phyloP scores from a whole-genome alignment of 1,140 invertebrate genomes.

The Pseudomyrmex cubaensis region DNA sequence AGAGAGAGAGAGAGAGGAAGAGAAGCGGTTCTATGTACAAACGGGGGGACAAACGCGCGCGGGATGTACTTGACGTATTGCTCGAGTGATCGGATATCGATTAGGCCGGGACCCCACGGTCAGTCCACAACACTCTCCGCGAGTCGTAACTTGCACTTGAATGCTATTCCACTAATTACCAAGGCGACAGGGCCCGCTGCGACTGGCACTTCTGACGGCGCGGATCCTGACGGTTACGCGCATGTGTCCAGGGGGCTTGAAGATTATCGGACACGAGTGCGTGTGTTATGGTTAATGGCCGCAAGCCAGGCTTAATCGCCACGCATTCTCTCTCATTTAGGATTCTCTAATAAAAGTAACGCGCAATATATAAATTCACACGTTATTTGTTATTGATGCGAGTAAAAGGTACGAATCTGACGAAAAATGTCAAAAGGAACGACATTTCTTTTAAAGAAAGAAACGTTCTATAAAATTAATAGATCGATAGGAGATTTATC shows the following conservation, averaged over 20 bases:
- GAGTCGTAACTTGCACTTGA: slow-evolving; percentile 80
- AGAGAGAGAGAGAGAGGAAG: not conserved
- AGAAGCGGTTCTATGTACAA: slow-evolving; percentile 16
- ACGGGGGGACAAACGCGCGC: slow-evolving; percentile 66
- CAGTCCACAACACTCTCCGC: slow-evolving; percentile 72
- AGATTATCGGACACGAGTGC: slow-evolving; percentile 66
- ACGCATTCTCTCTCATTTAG: slow-evolving; percentile 55
- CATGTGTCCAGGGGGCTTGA: slow-evolving; percentile 55
- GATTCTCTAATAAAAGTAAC: slow-evolving; percentile 10
- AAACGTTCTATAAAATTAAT: no score
- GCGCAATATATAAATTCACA: not conserved
- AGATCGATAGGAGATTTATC: no score
- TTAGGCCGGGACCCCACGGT: slow-evolving; percentile 68
- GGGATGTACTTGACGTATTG: slow-evolving; percentile 82
- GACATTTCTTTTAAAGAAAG: no score
- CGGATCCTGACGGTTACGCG: slow-evolving; percentile 73
- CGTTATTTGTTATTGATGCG: not conserved
- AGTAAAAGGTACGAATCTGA: not conserved
- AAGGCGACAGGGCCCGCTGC: slow-evolving; percentile 76
- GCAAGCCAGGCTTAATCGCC: slow-evolving; percentile 31
- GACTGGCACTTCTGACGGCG: slow-evolving; percentile 74
- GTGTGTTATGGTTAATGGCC: slow-evolving; percentile 67
- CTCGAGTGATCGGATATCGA: slow-evolving; percentile 80
- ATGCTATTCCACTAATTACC: slow-evolving; percentile 81
- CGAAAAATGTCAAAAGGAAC: not conserved